phyloP scores from a whole-genome alignment of 1,140 invertebrate genomes.

The Cydia fagiglandana region DNA sequence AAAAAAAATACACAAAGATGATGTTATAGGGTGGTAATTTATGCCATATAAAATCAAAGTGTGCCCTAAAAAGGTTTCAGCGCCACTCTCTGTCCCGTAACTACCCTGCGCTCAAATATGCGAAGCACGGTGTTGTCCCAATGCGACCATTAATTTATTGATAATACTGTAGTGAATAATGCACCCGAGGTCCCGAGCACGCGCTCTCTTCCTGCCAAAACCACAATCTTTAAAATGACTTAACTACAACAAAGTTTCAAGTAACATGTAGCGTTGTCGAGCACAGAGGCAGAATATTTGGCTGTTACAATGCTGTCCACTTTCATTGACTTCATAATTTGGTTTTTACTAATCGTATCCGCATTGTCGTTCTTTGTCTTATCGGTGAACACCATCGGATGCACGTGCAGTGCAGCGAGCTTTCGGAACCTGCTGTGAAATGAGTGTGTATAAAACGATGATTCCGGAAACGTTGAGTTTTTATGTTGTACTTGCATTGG shows the following conservation, averaged over 20 bases:
- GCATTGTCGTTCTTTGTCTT: conserved; percentile 11
- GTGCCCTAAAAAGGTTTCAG: not conserved
- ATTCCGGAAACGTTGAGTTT: too few relatives aligned
- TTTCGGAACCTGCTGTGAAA: not conserved
- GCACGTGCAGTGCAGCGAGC: too few relatives aligned
- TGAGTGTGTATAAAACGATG: too few relatives aligned
- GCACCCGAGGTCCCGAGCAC: conserved; percentile 59
- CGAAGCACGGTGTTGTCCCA: conserved; percentile 58
- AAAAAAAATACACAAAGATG: too few relatives aligned
- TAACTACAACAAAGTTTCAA: not conserved
- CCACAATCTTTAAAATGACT: not conserved
- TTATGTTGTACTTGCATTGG: too few relatives aligned
- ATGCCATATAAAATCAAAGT: too few relatives aligned
- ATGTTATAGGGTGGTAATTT: too few relatives aligned
- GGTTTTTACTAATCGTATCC: conserved; percentile 24
- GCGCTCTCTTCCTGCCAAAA: conserved; percentile 59
- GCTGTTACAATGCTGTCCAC: conserved; percentile 23
- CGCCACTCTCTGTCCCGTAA: not conserved
- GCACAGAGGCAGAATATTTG: not conserved
- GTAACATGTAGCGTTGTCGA: not conserved
- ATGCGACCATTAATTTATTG: conserved; percentile 77
- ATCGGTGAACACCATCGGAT: too few relatives aligned
- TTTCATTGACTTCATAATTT: conserved; percentile 31
- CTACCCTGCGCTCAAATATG: conserved; percentile 2
- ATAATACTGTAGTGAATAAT: conserved; percentile 74